A percentile compares a stretch with the other conserved stretches of the same genome.
Evolutionary conservation across 2,888 invertebrate genomes (phyloP).

Genomic region (Cryptus armator): DNA sequence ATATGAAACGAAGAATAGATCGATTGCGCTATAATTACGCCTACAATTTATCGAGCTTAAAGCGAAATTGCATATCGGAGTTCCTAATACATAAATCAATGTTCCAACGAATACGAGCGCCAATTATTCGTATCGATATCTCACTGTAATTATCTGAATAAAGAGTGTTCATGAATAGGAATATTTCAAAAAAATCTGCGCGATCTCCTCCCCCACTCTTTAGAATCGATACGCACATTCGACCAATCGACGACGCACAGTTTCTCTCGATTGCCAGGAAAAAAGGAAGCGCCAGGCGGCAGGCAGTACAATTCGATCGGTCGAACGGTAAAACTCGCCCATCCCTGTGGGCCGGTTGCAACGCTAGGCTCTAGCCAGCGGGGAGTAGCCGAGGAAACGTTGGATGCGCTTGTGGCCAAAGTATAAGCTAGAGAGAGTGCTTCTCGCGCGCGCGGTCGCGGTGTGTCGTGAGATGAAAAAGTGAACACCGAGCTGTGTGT

Average conservation of each 20-base stretch:
- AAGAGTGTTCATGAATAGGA: no score
- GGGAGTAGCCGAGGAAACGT: constrained; percentile 33
- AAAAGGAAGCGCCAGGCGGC: background rate
- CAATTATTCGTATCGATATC: no score
- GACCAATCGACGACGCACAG: background rate
- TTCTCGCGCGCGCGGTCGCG: constrained; percentile 48
- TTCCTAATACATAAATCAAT: no score
- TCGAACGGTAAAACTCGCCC: constrained; percentile 23
- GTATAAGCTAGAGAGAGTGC: constrained; percentile 30
- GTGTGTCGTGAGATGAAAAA: constrained; percentile 49
- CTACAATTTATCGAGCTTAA: no score
- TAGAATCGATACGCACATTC: background rate
- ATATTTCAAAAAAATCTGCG: no score
- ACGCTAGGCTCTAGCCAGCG: constrained; percentile 14
- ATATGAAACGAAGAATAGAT: no score
- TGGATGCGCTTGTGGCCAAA: constrained; percentile 49
- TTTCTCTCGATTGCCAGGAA: background rate
- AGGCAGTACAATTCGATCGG: constrained; percentile 2
- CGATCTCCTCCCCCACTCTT: no score
- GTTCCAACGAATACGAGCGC: no score
- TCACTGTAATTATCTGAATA: no score
- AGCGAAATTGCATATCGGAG: no score
- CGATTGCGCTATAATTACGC: no score
- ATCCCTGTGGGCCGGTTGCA: constrained; percentile 22
- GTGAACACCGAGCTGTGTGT: constrained; percentile 34